Percentiles rank a stretch among this genome's conserved stretches.
Conservation (phyloP, 1,140 invertebrate genomes). For the Akabosia matsudoensis region DNA sequence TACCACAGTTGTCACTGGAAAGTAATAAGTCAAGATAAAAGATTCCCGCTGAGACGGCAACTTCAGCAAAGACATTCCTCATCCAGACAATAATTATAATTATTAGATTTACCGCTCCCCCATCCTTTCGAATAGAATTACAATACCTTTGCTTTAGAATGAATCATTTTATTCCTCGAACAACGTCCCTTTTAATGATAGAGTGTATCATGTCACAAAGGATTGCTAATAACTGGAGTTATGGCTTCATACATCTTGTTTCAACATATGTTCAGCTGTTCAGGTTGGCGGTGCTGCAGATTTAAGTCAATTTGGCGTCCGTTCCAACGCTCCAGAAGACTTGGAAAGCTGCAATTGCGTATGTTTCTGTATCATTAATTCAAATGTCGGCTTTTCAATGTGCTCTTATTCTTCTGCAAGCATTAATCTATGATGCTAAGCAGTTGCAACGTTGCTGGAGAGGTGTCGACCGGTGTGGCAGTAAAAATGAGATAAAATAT, state of each 20-base stretch:
- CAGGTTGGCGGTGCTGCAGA: neutral
- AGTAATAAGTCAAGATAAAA: neutral
- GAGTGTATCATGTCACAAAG: neutral
- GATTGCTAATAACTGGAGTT: neutral
- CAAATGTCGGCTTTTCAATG: neutral
- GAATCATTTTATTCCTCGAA: neutral
- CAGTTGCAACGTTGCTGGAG: too few relatives aligned
- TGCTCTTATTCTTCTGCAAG: neutral
- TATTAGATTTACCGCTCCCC: neutral
- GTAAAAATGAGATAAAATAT: slow-evolving; percentile 16
- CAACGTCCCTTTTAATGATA: neutral
- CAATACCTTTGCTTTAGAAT: neutral
- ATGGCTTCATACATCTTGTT: neutral
- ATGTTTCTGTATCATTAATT: neutral
- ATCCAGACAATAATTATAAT: neutral
- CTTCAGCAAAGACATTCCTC: neutral
- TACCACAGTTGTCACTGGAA: neutral
- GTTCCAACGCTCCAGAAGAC: neutral
- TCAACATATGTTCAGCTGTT: neutral
- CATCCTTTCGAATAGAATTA: neutral
- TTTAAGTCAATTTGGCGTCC: neutral
- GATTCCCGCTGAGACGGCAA: neutral
- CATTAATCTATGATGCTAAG: too few relatives aligned
- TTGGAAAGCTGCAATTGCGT: neutral
- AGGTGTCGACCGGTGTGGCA: neutral